Percentiles rank a stretch among this genome's conserved stretches.
These are phyloP conservation scores for Scleropages formosus DNA, from an alignment of 2,797 vertebrate genomes.

Conservation along the genomic window DNA sequence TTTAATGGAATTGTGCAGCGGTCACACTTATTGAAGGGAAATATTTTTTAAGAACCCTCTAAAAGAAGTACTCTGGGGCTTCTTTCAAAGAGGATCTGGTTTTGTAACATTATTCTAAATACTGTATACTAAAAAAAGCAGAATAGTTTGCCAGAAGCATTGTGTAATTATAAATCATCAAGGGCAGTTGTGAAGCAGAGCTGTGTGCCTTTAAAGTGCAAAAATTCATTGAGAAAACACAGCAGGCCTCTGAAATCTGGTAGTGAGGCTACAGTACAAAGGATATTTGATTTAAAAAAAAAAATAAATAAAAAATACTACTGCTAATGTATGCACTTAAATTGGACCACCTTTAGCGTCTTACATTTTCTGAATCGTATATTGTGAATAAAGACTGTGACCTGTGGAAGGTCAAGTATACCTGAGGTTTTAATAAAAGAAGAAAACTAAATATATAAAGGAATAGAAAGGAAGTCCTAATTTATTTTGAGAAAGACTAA, in stretches of 20 bases:
- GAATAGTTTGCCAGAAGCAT: background rate
- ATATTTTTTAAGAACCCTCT: too few relatives aligned
- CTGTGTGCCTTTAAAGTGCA: background rate
- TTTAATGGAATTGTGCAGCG: conserved; percentile 2
- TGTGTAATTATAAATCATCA: background rate
- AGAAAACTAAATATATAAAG: too few relatives aligned
- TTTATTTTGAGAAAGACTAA: too few relatives aligned
- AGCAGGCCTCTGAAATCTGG: too few relatives aligned
- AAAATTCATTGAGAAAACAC: background rate
- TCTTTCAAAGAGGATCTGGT: background rate
- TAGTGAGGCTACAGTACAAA: background rate
- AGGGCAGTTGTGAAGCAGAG: background rate
- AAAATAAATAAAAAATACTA: too few relatives aligned
- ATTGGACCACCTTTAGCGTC: too few relatives aligned
- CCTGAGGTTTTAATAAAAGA: too few relatives aligned
- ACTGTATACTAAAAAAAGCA: background rate
- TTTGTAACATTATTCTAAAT: conserved; percentile 1
- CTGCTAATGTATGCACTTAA: too few relatives aligned
- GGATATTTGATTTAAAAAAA: background rate
- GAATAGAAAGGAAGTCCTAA: too few relatives aligned
- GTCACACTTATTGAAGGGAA: conserved; percentile 2
- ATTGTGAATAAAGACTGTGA: too few relatives aligned
- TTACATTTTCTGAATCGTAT: too few relatives aligned
- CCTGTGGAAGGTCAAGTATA: too few relatives aligned
- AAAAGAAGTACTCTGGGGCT: background rate